phyloP scores from a whole-genome alignment of 2,888 invertebrate species.

The Minunthozetes semirufus region DNA sequence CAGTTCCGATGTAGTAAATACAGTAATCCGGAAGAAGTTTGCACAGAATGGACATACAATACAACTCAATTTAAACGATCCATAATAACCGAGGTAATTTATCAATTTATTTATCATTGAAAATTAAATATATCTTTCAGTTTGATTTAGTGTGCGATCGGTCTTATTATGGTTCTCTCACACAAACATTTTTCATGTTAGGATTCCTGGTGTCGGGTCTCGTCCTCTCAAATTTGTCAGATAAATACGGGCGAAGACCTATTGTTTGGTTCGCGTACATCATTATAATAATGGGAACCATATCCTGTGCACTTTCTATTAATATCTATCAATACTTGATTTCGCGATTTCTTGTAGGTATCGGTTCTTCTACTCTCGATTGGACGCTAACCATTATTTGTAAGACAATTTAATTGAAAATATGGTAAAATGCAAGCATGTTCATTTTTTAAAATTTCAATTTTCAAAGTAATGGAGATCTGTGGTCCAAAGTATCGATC shows the following conservation, averaged over 20 bases:
- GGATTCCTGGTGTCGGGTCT: background rate
- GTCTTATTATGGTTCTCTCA: background rate
- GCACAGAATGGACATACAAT: conserved; percentile 30
- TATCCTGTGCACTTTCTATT: conserved; percentile 1
- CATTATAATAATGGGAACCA: background rate
- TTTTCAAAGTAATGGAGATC: background rate
- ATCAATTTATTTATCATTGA: background rate
- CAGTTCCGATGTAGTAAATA: background rate
- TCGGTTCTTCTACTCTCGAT: background rate
- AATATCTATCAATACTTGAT: conserved; percentile 6
- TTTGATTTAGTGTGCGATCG: conserved; percentile 23
- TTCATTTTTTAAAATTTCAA: background rate
- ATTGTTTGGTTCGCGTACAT: background rate
- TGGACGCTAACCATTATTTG: background rate
- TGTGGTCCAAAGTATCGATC: conserved; percentile 26
- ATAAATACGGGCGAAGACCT: conserved; percentile 28
- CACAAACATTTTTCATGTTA: background rate
- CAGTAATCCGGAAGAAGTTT: background rate
- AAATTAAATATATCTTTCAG: background rate
- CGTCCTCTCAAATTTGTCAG: background rate
- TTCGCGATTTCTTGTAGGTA: conserved; percentile 18
- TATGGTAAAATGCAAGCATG: too few species aligned
- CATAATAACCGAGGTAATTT: conserved; percentile 26
- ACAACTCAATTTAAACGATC: background rate
- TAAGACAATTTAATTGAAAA: background rate